Evolutionary conservation across 1,140 invertebrate genomes (phyloP), one percentile per base, ranked within the genome.

Genomic region (Dolichoris vasculosae): DNA sequence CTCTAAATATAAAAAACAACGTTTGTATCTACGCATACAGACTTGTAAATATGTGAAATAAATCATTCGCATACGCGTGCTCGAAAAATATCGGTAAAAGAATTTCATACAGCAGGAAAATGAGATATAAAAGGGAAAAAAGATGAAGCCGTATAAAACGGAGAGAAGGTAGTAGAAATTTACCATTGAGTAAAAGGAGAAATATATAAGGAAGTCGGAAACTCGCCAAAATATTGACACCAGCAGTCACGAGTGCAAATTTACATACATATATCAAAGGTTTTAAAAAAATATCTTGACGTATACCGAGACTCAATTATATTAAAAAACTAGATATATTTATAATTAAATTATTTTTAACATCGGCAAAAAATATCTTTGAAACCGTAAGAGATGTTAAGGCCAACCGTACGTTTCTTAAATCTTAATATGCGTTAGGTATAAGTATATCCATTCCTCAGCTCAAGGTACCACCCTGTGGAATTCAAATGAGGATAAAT

Each of bases 401-500:
- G 0, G 20, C 6, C 0, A 71, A 40, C 40, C 20, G 32, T 20
- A 17, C 8, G 17, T 23, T n/a, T 43, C n/a, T 43, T 73, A 73
- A 73, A 43, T 73, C 20, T 23, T 43, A 26, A n/a, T 73, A 40
- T 43, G 13, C 43, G 11, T 40, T 40, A 71, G 40, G 30, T 7
- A 71, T 71, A 40, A 71, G 17, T 4, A 38, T 69, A 69, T 69
- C 32, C 30, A 35, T 69, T 69, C 30, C 20, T 63, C 46, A 59
- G 59, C 80, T 63, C 63, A 46, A 11, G 43, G 84, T 51, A 55
- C 64, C 83, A 81, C 86, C 88, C 87, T 87, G 87, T 88, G 88
- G 88, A 90, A 92, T 92, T 92, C 89, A 90, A 91, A 92, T 90
- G 90, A 91, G 90, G 89, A 92, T 92, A 92, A 92, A 92, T 92